These are phyloP conservation scores for Halocaridina rubra DNA, from an alignment of 2,888 invertebrate genomes.

Conservation along the genomic window DNA sequence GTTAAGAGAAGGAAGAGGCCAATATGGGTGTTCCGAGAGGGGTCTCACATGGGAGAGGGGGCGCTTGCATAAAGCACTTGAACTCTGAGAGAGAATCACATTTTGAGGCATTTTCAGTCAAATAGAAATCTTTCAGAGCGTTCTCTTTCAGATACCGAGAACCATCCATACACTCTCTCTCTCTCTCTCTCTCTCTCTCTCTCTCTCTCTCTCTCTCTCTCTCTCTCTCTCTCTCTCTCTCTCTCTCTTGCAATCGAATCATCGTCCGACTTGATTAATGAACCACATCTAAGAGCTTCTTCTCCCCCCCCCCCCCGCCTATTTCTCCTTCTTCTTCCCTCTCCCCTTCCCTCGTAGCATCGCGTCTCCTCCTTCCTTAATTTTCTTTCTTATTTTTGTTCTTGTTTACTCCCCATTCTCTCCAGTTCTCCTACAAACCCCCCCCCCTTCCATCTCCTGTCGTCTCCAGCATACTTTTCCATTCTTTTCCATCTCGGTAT, in stretches of 20 bases:
- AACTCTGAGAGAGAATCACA: constrained; percentile 9
- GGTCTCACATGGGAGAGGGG: no score
- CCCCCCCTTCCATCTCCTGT: background rate
- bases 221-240: background rate
- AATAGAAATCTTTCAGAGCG: background rate
- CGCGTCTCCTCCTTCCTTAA: background rate
- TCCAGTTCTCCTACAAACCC: background rate
- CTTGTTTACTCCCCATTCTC: background rate
- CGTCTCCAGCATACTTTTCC: background rate
- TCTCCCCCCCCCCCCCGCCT: background rate
- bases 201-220: background rate
- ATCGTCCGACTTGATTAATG: constrained; percentile 1
- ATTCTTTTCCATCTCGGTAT: background rate
- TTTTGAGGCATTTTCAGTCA: constrained; percentile 25
- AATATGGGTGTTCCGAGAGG: background rate
- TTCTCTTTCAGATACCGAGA: background rate
- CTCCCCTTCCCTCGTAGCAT: background rate
- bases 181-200: background rate
- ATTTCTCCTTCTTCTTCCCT: background rate
- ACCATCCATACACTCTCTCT: background rate
- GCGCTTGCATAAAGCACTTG: no score
- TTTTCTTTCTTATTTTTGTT: background rate
- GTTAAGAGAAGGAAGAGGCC: background rate
- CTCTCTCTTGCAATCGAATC: background rate
- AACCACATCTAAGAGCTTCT: background rate